phyloP scores from a whole-genome alignment of 53 echinoderm and acorn worm genomes.

The Crossaster papposus region DNA sequence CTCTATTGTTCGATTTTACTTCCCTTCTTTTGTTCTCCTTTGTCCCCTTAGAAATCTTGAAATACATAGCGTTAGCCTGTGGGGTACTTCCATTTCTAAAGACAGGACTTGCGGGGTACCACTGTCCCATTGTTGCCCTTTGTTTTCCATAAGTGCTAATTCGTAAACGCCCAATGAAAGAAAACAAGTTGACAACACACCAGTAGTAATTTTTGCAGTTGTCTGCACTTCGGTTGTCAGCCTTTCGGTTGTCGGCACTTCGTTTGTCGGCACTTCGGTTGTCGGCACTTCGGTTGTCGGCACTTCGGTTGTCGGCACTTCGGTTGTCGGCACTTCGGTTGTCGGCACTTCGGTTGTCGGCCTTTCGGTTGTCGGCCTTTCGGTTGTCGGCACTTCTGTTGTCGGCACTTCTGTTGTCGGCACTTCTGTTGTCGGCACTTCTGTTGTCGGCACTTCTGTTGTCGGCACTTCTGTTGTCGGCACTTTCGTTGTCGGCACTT shows the following conservation, averaged over 20 bases:
- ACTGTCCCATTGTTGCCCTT: too few species aligned
- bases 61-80: too few species aligned
- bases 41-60: too few species aligned
- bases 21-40: too few species aligned
- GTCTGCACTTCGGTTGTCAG: constrained; percentile 7
- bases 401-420: constrained; percentile 6
- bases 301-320: not conserved
- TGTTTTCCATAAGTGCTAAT: too few species aligned
- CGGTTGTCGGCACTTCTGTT: constrained; percentile 2
- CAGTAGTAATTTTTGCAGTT: not conserved
- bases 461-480: not conserved
- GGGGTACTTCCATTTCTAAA: too few species aligned
- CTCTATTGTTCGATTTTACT: too few species aligned
- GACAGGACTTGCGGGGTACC: too few species aligned
- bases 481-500: not conserved
- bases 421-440: not conserved
- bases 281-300: not conserved
- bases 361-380: not conserved
- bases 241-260: not conserved
- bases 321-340: not conserved
- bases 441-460: not conserved
- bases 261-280: not conserved
- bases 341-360: constrained; percentile 12
- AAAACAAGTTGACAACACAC: not conserved
- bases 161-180: too few species aligned